Conservation (phyloP, 2,888 invertebrate species). For the Rhimphoctona megacephalus region DNA sequence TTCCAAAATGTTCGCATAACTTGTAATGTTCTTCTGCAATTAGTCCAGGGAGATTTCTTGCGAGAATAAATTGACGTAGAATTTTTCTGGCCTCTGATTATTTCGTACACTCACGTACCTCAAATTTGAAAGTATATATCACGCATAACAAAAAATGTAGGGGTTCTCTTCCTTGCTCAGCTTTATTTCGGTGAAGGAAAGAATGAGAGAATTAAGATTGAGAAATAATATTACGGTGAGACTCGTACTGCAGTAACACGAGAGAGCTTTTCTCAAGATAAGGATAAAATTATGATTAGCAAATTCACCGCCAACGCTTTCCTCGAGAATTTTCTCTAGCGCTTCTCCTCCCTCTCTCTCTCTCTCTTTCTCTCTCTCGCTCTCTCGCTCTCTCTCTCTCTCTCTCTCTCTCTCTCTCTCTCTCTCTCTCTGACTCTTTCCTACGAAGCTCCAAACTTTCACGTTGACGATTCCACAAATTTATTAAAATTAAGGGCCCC, state of each 20-base stretch:
- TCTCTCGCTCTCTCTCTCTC: background rate
- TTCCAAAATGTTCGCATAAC: background rate
- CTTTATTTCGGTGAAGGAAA: background rate
- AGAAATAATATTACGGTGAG: conserved; percentile 21
- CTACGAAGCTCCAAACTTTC: conserved; percentile 43
- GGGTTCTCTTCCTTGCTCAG: background rate
- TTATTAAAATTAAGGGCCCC: conserved; percentile 54
- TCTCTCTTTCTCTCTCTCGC: conserved; percentile 9
- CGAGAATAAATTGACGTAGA: background rate
- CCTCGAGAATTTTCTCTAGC: conserved; percentile 16
- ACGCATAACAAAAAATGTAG: background rate
- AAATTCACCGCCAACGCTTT: conserved; percentile 40
- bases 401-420: background rate
- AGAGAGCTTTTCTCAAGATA: conserved; percentile 50
- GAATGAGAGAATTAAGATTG: conserved; percentile 30
- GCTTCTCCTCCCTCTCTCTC: background rate
- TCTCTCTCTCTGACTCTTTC: conserved; percentile 6
- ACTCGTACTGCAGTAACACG: conserved; percentile 15
- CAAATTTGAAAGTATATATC: background rate
- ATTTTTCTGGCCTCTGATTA: background rate
- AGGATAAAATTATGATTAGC: conserved; percentile 57
- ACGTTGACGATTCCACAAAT: conserved; percentile 46
- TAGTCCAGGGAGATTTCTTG: background rate
- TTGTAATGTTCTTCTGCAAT: background rate
- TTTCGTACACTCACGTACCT: background rate